phyloP scores from a whole-genome alignment of 2,797 vertebrate species.

The Esox masquinongy region DNA sequence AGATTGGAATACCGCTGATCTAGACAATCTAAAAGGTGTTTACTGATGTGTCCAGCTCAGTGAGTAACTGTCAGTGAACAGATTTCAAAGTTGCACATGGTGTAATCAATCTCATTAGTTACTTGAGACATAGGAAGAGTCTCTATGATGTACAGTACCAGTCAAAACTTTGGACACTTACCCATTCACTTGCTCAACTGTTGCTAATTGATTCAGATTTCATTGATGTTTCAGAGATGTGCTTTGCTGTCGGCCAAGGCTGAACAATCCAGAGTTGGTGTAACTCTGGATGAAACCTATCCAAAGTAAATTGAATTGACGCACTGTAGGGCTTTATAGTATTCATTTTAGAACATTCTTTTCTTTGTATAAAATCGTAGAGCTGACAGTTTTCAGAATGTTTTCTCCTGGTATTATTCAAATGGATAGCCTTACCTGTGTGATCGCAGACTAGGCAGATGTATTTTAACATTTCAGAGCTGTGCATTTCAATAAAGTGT shows the following conservation, averaged over 20 bases:
- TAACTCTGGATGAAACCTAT: background rate
- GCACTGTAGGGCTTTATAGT: too few species aligned
- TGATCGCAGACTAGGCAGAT: slow-evolving; percentile 15
- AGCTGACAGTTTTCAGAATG: background rate
- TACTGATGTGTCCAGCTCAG: too few species aligned
- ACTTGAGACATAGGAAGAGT: too few species aligned
- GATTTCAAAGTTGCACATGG: too few species aligned
- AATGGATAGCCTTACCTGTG: background rate
- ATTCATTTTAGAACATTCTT: background rate
- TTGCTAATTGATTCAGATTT: background rate
- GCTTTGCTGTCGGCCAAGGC: background rate
- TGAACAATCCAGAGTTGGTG: background rate
- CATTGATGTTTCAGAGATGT: background rate
- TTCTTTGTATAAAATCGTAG: background rate
- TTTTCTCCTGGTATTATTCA: background rate
- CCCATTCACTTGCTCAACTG: too few species aligned
- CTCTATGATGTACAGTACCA: too few species aligned
- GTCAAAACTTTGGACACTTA: too few species aligned
- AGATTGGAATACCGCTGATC: too few species aligned
- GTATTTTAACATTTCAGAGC: background rate
- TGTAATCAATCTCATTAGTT: too few species aligned
- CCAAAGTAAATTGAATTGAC: background rate
- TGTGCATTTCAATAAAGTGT: background rate
- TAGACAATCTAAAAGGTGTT: too few species aligned
- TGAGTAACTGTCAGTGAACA: too few species aligned